Base-by-base conservation (phyloP, 2,113 vertebrate species). In the Larimichthys crocea region DNA sequence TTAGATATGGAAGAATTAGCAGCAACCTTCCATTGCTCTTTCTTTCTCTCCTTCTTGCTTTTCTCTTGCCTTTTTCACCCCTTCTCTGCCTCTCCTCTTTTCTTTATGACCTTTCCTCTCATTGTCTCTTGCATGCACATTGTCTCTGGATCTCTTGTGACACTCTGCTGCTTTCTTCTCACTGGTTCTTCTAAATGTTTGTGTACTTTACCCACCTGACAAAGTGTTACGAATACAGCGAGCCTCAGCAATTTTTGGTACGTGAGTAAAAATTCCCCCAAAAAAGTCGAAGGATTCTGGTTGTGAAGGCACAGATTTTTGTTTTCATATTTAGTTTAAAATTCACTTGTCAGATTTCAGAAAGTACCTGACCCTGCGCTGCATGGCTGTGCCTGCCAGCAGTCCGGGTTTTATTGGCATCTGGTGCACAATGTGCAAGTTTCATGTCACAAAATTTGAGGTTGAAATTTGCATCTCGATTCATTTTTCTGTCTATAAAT, bases 1-100 rank as follows among this genome's bases (percentile, higher is more conserved):
- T 97, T 97, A 99, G 98, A 98, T 99, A 98, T 99, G 99, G 99
- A 99, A 98, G 97, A 97, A 97, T 98, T 99, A 99, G 97, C 98
- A 97, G 97, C 92, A 94, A 92, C 92, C 93, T 93, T 92, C 91
- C 86, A 86, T 88, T 86, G 87, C 86, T 91, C 84, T 83, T 85
- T 89, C 88, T 90, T 65, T 87, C 66, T 88, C 60, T 89, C 73
- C 82, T 85, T 82, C 71, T 82, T 87, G 62, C 76, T 40, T 86
- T 85, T 86, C 76, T 83, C 44, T 44, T 73, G 72, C 74, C 65
- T 86, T 65, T 20, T 77, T 88, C 76, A 31, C 84, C 75, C 78
- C 79, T 79, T 86, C 88, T 64, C 35, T 80, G 55, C 73, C 52
- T 84, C 61, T 84, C 67, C 65, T 69, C 56, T 66, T 70, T 71